These are phyloP conservation scores for Nymphalis io DNA, from an alignment of 1,140 invertebrate species.

Conservation along the genomic window DNA sequence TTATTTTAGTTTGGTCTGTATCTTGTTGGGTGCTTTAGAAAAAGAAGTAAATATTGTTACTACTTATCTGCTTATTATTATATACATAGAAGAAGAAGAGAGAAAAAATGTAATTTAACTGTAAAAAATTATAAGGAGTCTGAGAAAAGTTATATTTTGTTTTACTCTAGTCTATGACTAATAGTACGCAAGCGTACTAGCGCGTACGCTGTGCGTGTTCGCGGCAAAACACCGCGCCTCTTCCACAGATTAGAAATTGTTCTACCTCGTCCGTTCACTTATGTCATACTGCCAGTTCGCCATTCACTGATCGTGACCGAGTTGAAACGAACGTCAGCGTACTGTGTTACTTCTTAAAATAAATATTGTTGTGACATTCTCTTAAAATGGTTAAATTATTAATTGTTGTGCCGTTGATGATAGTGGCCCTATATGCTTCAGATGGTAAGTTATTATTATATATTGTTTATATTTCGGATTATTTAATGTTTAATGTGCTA, in stretches of 20 bases:
- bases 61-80: too few relatives aligned
- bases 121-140: too few relatives aligned
- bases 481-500: neutral
- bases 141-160: neutral
- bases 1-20: too few relatives aligned
- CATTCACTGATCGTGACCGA: conserved; percentile 43
- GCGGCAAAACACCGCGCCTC: conserved; percentile 15
- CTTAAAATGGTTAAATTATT: conserved; percentile 62
- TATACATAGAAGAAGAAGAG: too few relatives aligned
- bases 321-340: conserved; percentile 37
- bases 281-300: conserved; percentile 26
- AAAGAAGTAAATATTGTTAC: too few relatives aligned
- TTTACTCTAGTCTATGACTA: neutral
- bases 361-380: conserved; percentile 34
- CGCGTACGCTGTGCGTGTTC: neutral
- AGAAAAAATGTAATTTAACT: too few relatives aligned
- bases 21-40: too few relatives aligned
- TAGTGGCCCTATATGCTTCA: conserved; percentile 60
- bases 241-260: conserved; percentile 34
- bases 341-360: conserved; percentile 36
- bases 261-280: conserved; percentile 26
- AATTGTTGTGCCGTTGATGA: conserved; percentile 59
- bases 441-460: conserved; percentile 53
- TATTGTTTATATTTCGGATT: neutral
- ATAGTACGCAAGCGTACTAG: conserved; percentile 12